Conservation (phyloP, 2,113 vertebrate genomes). For the Syngnathus scovelli region DNA sequence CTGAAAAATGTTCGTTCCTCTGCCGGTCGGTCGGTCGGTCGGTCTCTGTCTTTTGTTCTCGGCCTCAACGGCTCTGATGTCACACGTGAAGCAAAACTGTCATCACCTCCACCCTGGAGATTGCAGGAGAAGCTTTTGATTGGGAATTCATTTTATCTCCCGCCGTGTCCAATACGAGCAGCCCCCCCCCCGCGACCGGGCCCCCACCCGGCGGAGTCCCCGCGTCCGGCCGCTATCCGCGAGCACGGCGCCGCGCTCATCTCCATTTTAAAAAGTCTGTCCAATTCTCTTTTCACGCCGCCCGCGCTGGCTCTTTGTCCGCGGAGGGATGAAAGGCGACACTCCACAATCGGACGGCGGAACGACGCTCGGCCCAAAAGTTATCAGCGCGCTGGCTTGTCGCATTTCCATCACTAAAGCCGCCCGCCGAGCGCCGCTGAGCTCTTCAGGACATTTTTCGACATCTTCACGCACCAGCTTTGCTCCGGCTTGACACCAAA, state of each 20-base stretch:
- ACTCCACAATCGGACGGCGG: neutral
- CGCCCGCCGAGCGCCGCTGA: neutral
- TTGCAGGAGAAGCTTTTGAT: slow-evolving; percentile 55
- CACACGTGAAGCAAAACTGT: slow-evolving; percentile 50
- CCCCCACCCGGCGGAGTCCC: neutral
- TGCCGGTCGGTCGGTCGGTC: too few relatives aligned
- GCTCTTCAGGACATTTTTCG: neutral
- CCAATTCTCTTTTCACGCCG: slow-evolving; percentile 50
- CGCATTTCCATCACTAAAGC: slow-evolving; percentile 20
- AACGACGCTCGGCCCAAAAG: neutral
- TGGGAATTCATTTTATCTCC: slow-evolving; percentile 46
- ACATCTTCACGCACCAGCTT: neutral
- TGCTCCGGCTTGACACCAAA: neutral
- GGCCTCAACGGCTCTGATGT: slow-evolving; percentile 17
- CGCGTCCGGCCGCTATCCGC: slow-evolving; percentile 12
- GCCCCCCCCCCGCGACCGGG: neutral
- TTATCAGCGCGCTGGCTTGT: slow-evolving; percentile 6
- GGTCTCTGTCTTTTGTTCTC: slow-evolving; percentile 14
- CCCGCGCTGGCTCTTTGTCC: slow-evolving; percentile 31
- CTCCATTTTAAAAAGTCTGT: slow-evolving; percentile 49
- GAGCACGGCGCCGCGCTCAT: slow-evolving; percentile 42
- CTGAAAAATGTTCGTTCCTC: too few relatives aligned
- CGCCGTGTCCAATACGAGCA: slow-evolving; percentile 8
- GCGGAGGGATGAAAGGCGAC: slow-evolving; percentile 57
- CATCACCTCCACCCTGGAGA: slow-evolving; percentile 53